Percentiles rank a stretch among this genome's conserved stretches.
Evolutionary conservation across 1,140 invertebrate species (phyloP).

Genomic region (Sitodiplosis mosellana): DNA sequence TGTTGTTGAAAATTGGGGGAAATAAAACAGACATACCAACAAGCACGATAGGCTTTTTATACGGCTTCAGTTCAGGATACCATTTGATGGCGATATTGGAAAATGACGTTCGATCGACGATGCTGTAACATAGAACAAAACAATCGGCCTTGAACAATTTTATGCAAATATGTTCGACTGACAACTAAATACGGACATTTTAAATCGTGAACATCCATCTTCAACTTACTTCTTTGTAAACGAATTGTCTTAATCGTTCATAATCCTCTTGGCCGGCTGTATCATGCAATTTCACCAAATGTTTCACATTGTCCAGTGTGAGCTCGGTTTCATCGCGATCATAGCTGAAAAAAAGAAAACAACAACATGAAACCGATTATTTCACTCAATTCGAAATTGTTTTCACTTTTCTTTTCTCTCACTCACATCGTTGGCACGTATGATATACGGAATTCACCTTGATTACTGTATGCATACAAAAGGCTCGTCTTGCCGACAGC

Average conservation of each 20-base stretch:
- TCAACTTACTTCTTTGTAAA: conserved; percentile 1
- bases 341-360: background rate
- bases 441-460: conserved; percentile 44
- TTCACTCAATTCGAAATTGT: too few species aligned
- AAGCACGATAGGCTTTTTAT: background rate
- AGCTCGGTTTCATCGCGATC: conserved; percentile 1
- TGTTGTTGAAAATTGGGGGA: too few species aligned
- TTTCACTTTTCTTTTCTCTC: conserved; percentile 1
- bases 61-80: background rate
- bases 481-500: conserved; percentile 66
- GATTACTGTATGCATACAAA: conserved; percentile 49
- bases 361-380: too few species aligned
- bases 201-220: background rate
- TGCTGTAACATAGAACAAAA: conserved; percentile 1
- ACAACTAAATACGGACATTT: too few species aligned
- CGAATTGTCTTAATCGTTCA: background rate
- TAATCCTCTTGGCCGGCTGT: conserved; percentile 2
- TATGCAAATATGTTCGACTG: background rate
- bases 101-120: conserved; percentile 1
- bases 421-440: conserved; percentile 58
- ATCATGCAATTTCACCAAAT: conserved; percentile 1
- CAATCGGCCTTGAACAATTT: background rate
- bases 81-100: conserved; percentile 1
- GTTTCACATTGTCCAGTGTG: background rate
- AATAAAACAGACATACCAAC: background rate